These are phyloP conservation scores for Fragum fragum DNA, from an alignment of 2,888 invertebrate genomes.

Conservation along the genomic window DNA sequence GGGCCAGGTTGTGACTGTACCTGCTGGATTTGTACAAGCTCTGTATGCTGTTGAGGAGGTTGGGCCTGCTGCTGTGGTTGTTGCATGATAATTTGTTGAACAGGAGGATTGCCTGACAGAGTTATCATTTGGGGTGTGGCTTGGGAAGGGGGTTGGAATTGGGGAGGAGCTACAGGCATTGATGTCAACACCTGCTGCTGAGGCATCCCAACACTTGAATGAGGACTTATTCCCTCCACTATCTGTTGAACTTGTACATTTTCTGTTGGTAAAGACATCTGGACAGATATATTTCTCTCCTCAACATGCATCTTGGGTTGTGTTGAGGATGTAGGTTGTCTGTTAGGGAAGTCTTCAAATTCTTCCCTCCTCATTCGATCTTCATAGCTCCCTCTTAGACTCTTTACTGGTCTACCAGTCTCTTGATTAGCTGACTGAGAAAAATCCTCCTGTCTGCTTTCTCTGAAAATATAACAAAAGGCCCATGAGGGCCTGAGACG, in stretches of 20 bases:
- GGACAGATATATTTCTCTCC: constrained; percentile 3
- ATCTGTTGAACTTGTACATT: constrained; percentile 28
- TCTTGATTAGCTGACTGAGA: not conserved
- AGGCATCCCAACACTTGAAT: constrained; percentile 12
- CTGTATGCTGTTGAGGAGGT: constrained; percentile 26
- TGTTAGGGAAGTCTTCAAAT: not conserved
- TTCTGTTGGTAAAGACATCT: constrained; percentile 16
- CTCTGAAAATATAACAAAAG: constrained; percentile 20
- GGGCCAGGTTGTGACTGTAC: constrained; percentile 29
- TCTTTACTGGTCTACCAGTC: not conserved
- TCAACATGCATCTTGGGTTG: not conserved
- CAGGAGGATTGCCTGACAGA: constrained; percentile 24
- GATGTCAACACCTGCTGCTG: constrained; percentile 27
- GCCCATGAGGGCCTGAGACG: no score
- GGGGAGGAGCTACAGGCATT: constrained; percentile 7
- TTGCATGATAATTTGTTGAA: constrained; percentile 26
- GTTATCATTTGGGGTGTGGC: constrained; percentile 45
- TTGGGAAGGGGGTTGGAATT: constrained; percentile 28
- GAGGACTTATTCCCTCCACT: constrained; percentile 8
- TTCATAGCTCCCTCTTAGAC: constrained; percentile 2
- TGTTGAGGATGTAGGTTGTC: constrained; percentile 12
- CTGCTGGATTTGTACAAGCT: constrained; percentile 37
- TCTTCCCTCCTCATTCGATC: constrained; percentile 14
- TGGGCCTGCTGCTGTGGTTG: constrained; percentile 8
- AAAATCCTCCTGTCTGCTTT: constrained; percentile 9